phyloP scores from a whole-genome alignment of 2,113 vertebrate genomes.

The Syrrhaptes paradoxus region DNA sequence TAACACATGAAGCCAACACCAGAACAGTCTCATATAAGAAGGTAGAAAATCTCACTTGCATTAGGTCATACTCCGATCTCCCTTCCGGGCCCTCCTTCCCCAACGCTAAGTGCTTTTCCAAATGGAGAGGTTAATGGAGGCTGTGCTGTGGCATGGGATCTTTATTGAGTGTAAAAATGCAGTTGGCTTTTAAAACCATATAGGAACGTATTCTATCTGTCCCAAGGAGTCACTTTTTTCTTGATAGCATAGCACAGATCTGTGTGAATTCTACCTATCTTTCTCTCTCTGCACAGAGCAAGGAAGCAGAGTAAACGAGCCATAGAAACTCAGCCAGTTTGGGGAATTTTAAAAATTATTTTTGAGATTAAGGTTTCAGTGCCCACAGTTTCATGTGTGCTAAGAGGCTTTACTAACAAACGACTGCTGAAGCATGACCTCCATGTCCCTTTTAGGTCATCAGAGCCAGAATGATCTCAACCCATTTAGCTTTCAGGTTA shows the following conservation, averaged over 20 bases:
- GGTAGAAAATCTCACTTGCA: not conserved
- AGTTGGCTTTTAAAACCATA: conserved; percentile 1
- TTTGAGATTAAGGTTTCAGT: conserved; percentile 37
- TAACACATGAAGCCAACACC: not conserved
- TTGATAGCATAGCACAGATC: not conserved
- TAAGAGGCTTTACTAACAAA: conserved; percentile 31
- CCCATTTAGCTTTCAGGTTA: conserved; percentile 37
- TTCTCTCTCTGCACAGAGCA: not conserved
- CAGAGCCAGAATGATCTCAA: conserved; percentile 25
- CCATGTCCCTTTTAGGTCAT: not conserved
- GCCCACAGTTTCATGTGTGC: not conserved
- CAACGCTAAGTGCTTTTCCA: not conserved
- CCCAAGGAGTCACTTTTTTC: not conserved
- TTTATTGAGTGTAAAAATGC: not conserved
- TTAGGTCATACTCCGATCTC: not conserved
- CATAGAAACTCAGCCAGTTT: conserved; percentile 12
- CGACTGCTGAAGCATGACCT: conserved; percentile 27
- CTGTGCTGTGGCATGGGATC: not conserved
- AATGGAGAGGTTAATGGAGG: conserved; percentile 11
- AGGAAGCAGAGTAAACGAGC: conserved; percentile 29
- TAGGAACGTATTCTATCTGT: not conserved
- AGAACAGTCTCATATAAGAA: not conserved
- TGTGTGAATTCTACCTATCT: conserved; percentile 40
- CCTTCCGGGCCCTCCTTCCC: not conserved
- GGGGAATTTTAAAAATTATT: conserved; percentile 35